Conservation (phyloP, 37 sponge, comb jelly and placozoan species). For the Diacarnus erythraeanus region DNA sequence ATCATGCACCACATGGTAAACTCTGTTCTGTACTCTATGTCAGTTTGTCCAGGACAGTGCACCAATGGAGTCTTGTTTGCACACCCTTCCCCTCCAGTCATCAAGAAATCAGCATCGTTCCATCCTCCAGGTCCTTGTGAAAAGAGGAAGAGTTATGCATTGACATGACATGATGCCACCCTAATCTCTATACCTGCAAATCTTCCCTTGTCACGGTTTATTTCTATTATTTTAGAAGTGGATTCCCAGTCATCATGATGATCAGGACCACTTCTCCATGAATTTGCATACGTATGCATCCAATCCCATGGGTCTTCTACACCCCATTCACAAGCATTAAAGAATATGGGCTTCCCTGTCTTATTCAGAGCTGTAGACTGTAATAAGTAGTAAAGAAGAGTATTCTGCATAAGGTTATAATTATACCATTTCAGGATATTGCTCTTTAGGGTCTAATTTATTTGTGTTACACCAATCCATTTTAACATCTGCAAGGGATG, state of each 20-base stretch:
- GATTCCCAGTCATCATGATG: constrained; percentile 81
- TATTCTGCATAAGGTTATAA: neutral
- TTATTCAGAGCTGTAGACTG: constrained; percentile 76
- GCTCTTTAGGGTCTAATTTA: constrained; percentile 69
- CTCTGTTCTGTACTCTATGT: constrained; percentile 79
- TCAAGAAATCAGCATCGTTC: constrained; percentile 94
- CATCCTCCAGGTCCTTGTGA: constrained; percentile 79
- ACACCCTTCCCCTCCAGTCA: constrained; percentile 92
- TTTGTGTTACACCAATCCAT: constrained; percentile 91
- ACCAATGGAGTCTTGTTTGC: neutral
- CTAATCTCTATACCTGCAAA: constrained; percentile 52
- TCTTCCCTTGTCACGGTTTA: constrained; percentile 58
- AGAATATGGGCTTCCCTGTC: constrained; percentile 79
- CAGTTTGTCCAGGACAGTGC: constrained; percentile 83
- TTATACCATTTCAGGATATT: constrained; percentile 75
- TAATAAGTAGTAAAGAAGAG: neutral
- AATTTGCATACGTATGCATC: constrained; percentile 80
- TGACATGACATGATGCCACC: neutral
- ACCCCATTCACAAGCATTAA: constrained; percentile 89
- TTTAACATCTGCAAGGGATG: constrained; percentile 63
- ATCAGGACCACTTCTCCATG: constrained; percentile 86
- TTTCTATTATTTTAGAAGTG: constrained; percentile 75
- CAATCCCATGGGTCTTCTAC: constrained; percentile 82
- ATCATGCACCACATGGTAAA: constrained; percentile 80
- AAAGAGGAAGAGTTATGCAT: neutral